These are phyloP conservation scores for Epizoanthus rinbou DNA, from an alignment of 92 coral and sea anemone genomes.

Conservation along the genomic window DNA sequence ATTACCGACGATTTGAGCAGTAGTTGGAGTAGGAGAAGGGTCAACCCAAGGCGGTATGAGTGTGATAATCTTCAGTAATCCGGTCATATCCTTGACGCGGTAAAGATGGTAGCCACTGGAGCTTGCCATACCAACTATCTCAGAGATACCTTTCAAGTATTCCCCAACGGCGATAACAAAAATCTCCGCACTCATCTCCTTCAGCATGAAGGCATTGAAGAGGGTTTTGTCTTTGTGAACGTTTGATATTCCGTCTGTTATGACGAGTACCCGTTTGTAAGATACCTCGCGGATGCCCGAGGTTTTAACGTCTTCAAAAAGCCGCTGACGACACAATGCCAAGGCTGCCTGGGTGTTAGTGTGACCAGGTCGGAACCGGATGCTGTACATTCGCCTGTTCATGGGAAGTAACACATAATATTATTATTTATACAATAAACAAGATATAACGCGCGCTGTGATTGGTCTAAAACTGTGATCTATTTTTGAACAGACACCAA, in stretches of 20 bases:
- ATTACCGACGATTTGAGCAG: too few species aligned
- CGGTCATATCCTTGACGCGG: slow-evolving; percentile 53
- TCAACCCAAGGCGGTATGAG: slow-evolving; percentile 49
- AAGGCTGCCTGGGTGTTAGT: slow-evolving; percentile 65
- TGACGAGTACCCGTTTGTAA: slow-evolving; percentile 41
- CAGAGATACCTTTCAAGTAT: slow-evolving; percentile 46
- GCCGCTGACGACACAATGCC: slow-evolving; percentile 28
- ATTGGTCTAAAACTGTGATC: too few species aligned
- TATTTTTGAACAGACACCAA: too few species aligned
- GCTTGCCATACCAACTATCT: slow-evolving; percentile 57
- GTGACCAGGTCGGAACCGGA: slow-evolving; percentile 48
- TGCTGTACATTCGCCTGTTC: slow-evolving; percentile 18
- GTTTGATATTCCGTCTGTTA: slow-evolving; percentile 63
- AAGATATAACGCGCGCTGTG: too few species aligned
- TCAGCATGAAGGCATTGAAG: slow-evolving; percentile 47
- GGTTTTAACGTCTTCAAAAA: slow-evolving; percentile 26
- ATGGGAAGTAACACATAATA: too few species aligned
- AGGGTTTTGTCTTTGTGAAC: slow-evolving; percentile 47
- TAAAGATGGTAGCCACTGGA: slow-evolving; percentile 52
- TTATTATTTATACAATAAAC: too few species aligned
- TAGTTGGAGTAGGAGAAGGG: not conserved
- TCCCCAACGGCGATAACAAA: slow-evolving; percentile 60
- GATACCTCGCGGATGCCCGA: slow-evolving; percentile 48
- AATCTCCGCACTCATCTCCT: slow-evolving; percentile 46
- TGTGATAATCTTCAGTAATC: slow-evolving; percentile 31